Base-by-base conservation (phyloP, 53 echinoderm and acorn worm genomes). In the Crossaster papposus region DNA sequence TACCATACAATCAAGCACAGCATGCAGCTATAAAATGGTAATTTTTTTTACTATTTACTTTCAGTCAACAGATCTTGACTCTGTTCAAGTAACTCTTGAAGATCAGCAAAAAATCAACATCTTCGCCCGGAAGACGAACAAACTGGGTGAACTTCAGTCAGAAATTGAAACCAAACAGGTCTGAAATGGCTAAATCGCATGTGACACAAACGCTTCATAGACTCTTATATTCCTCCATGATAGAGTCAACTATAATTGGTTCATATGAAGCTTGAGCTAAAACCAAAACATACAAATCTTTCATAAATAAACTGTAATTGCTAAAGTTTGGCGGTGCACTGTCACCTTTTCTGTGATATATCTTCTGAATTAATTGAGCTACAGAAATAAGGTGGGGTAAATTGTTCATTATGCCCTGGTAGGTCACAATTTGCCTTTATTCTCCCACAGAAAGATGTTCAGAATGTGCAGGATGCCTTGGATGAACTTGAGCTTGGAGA, bases 81-180 rank as follows among this genome's bases (percentile, higher is more conserved):
- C 94, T 82, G 95, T 96, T 18, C 93, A 96, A 76, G 95, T 97
- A 44, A 97, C 98, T 53, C 93, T 96, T 92, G 98, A 97, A 73
- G 98, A 97, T 75, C 98, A 97, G 77, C 95, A 97, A 81, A 97
- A 97, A 85, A 97, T 97, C 72, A 97, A 97, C 83, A 90, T 86
- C 14, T 97, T 94, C 94, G 98, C 98, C 37, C 82, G 94, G 33
- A 92, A 97, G 82, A 96, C 92, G 34, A 95, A 90, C 77, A 97
- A 96, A 63, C 82, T 95, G 14, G 86, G 93, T 17, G 98, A 97
- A 92, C 83, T 96, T 17, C 91, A 94, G 83, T 94, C 93, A n/a
- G 98, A 97, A 89, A 97, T 97, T 32, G 81, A 95, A 72, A 93
- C 83, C 65, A 97, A 96, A 78, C 94, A 97, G 98, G 98, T 97